Percentiles rank a stretch among this genome's conserved stretches.
Conservation (phyloP, 2,797 vertebrate species). For the Lagodon rhomboides region DNA sequence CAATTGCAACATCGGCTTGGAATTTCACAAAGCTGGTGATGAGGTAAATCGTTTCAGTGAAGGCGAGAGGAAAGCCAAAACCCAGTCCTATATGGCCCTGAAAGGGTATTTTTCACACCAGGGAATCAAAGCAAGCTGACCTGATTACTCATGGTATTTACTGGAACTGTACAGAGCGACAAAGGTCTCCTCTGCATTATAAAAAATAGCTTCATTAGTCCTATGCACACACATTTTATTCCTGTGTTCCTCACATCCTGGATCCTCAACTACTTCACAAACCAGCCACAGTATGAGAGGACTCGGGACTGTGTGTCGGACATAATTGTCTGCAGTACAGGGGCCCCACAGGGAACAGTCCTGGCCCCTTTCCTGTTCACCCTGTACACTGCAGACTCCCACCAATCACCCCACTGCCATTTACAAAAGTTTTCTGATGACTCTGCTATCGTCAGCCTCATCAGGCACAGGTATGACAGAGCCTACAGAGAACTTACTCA, state of each 20-base stretch:
- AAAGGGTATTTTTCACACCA: conserved; percentile 43
- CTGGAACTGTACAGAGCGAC: conserved; percentile 18
- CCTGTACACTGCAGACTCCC: no score
- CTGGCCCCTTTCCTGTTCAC: no score
- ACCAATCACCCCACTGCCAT: no score
- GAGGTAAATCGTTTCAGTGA: conserved; percentile 39
- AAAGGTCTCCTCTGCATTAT: conserved; percentile 19
- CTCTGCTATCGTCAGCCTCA: no score
- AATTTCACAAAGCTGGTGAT: conserved; percentile 55
- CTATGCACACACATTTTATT: conserved; percentile 4
- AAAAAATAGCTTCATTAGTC: conserved; percentile 15
- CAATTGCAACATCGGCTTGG: conserved; percentile 49
- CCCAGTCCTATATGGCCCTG: conserved; percentile 22
- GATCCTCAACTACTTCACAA: no score
- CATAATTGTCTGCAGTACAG: no score
- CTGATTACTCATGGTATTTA: conserved; percentile 47
- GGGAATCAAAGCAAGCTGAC: conserved; percentile 55
- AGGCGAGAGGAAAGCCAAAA: conserved; percentile 42
- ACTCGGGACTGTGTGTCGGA: no score
- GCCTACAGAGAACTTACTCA: no score
- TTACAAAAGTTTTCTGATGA: no score
- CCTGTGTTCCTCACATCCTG: background rate
- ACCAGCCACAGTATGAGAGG: no score
- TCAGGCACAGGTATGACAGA: no score
- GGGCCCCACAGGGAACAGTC: no score